Conservation (phyloP, 2,888 invertebrate species). For the Psylliodes chrysocephalus region DNA sequence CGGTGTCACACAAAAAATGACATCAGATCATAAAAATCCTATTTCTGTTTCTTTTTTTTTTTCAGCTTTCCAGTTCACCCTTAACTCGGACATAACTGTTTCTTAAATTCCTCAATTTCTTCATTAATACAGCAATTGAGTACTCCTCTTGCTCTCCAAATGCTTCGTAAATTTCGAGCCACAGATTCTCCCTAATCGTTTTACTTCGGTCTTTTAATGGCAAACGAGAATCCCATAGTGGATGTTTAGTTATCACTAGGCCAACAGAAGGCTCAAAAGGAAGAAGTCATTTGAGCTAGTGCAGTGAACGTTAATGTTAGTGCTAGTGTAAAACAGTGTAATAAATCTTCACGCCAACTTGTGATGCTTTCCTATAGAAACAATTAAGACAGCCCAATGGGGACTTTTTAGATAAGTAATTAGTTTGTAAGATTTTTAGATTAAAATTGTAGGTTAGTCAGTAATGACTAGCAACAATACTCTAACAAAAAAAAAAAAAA, state of each 20-base stretch:
- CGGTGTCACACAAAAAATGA: conserved; percentile 30
- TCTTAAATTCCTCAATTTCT: conserved; percentile 28
- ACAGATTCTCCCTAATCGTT: conserved; percentile 13
- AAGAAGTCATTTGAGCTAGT: too few species aligned
- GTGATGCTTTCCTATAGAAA: too few species aligned
- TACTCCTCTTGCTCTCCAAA: conserved; percentile 15
- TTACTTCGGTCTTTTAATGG: conserved; percentile 10
- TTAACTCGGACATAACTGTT: conserved; percentile 29
- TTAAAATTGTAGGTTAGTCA: too few species aligned
- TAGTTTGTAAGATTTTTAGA: too few species aligned
- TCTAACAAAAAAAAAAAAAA: too few species aligned
- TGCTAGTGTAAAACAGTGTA: too few species aligned
- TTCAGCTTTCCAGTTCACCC: conserved; percentile 11
- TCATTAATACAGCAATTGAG: conserved; percentile 12
- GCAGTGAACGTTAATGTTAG: too few species aligned
- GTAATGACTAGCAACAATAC: too few species aligned
- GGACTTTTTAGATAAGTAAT: too few species aligned
- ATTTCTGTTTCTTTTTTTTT: conserved; percentile 26
- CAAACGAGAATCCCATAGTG: conserved; percentile 8
- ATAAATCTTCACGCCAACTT: too few species aligned
- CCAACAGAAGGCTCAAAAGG: too few species aligned
- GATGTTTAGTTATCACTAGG: neutral
- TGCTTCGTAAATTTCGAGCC: conserved; percentile 3
- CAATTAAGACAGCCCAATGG: too few species aligned
- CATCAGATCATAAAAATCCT: conserved; percentile 28